Evolutionary conservation across 2,113 vertebrate species (phyloP), one percentile per base, ranked within the genome.

Genomic region (Syrmaticus mikado): DNA sequence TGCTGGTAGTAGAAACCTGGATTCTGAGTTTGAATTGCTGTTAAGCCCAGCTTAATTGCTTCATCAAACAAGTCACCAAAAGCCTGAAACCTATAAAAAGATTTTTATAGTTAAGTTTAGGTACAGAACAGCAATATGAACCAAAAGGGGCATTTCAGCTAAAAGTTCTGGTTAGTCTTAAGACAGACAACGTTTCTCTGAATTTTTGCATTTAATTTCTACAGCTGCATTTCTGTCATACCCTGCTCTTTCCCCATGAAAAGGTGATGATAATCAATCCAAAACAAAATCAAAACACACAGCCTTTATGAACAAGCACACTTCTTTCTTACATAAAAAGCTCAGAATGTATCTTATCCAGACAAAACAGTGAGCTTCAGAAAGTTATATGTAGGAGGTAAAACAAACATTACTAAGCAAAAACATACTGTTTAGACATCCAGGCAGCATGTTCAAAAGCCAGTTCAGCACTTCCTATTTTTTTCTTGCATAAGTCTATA

Each of bases 1-100:
- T 99, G 99, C 95, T 99, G 99, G 95, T 99, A 99, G 97, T 99
- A 99, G 95, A 99, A 99, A 58, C 99, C 99, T 55, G 99, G 99
- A 95, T 99, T 99, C 97, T 99, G 99, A 15, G 99, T 99, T 92
- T 99, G 99, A 95, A 99, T 99, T 67, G 99, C 99, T 6, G 99
- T 99, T 95, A 99, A 93, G 22, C 99, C 99, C 95, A 99, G 97
- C 90, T 99, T 99, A 87, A 99, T 99, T 1, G 99, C 99, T 97
- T 99, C 99, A 97, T 99, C 99, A 94, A 99, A 99, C 70, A 99
- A 97, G 95, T 99, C 99, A 28, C 99, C 99, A 92, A 99, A 99
- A 13, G 98, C 99, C 96, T 99, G 99, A 96, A 99, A 99, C 96
- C 99, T 97, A 55, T 71, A 85, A 67, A 68, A 75, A 79, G 32